Evolutionary conservation across 2,113 vertebrate genomes (phyloP).

Genomic region (cat (Felis catus)): F.catus_Fca126_mat1.0 CM031425.1:23879501-23880000

Average conservation of each 20-base stretch:
- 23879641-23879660: conserved; percentile 11
- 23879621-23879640: conserved; percentile 19
- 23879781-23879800: not conserved
- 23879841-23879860: not conserved
- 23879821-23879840: conserved; percentile 56
- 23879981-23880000: conserved; percentile 55
- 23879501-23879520: conserved; percentile 1
- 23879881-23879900: not conserved
- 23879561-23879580: conserved; percentile 12
- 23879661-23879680: conserved; percentile 39
- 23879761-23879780: conserved; percentile 4
- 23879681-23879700: conserved; percentile 16
- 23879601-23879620: not conserved
- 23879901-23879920: not conserved
- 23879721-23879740: not conserved
- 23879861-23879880: not conserved
- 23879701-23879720: not conserved
- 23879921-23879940: not conserved
- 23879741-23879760: not conserved
- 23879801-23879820: conserved; percentile 59
- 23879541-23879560: conserved; percentile 9
- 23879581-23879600: conserved; percentile 16
- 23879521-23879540: not conserved
- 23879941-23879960: conserved; percentile 38
- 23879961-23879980: conserved; percentile 44